phyloP scores from a whole-genome alignment of 2,888 invertebrate genomes.

The Psylliodes chrysocephalus region DNA sequence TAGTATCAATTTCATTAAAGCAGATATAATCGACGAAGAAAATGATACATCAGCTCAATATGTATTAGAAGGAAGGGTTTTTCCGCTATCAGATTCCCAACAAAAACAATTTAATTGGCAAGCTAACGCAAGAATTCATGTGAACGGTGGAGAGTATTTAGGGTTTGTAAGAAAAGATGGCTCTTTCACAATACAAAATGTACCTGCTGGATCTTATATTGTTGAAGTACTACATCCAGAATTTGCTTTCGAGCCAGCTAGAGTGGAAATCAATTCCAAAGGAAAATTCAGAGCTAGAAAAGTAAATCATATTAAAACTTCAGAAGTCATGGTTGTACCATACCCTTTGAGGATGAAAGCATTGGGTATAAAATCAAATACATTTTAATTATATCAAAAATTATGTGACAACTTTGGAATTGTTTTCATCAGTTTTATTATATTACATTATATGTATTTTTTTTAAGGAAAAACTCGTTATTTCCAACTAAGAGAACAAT shows the following conservation, averaged over 20 bases:
- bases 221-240: conserved; percentile 92
- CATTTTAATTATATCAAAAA: conserved; percentile 3
- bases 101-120: conserved; percentile 75
- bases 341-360: conserved; percentile 94
- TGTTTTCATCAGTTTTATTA: not conserved
- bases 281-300: conserved; percentile 96
- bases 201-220: conserved; percentile 93
- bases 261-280: conserved; percentile 97
- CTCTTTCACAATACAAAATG: conserved; percentile 85
- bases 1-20: conserved; percentile 9
- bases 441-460: not conserved
- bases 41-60: conserved; percentile 68
- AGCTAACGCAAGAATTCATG: conserved; percentile 78
- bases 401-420: not conserved
- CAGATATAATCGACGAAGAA: conserved; percentile 57
- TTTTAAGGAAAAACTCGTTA: conserved; percentile 73
- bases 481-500: conserved; percentile 95
- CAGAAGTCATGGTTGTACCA: conserved; percentile 87
- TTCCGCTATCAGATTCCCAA: conserved; percentile 73
- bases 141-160: conserved; percentile 89
- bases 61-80: conserved; percentile 84
- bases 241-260: conserved; percentile 90
- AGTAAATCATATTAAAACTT: conserved; percentile 93
- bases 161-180: conserved; percentile 94
- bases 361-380: conserved; percentile 66